Evolutionary conservation across 2,888 invertebrate genomes (phyloP).

Genomic region (Epiblema foenella): DNA sequence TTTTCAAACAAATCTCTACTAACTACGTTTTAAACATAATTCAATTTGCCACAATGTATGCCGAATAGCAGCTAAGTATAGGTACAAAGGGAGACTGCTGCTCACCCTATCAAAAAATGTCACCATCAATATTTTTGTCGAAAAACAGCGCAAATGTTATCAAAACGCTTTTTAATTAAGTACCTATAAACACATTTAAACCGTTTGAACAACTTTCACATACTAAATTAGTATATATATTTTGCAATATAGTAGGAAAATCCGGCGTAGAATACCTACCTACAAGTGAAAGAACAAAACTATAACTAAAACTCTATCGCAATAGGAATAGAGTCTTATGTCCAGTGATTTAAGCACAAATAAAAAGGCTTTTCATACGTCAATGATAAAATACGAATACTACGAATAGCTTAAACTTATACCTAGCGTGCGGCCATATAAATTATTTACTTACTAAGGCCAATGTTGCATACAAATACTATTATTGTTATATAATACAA

Average conservation of each 20-base stretch:
- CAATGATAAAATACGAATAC: no score
- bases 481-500: no score
- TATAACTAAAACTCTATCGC: no score
- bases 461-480: no score
- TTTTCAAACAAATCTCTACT: no score
- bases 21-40: no score
- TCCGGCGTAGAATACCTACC: background rate
- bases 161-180: background rate
- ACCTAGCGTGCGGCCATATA: no score
- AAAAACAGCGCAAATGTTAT: background rate
- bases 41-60: no score
- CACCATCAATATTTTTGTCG: background rate
- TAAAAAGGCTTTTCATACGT: background rate
- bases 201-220: conserved; percentile 5
- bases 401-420: no score
- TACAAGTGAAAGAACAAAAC: background rate
- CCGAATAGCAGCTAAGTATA: background rate
- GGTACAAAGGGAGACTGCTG: background rate
- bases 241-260: background rate
- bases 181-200: background rate
- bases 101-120: background rate
- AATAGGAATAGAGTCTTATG: no score
- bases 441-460: no score
- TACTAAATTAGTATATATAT: background rate
- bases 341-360: background rate